These are phyloP conservation scores for Crocuta crocuta DNA, from an alignment of 2,113 vertebrate genomes.

Conservation along the genomic window DNA sequence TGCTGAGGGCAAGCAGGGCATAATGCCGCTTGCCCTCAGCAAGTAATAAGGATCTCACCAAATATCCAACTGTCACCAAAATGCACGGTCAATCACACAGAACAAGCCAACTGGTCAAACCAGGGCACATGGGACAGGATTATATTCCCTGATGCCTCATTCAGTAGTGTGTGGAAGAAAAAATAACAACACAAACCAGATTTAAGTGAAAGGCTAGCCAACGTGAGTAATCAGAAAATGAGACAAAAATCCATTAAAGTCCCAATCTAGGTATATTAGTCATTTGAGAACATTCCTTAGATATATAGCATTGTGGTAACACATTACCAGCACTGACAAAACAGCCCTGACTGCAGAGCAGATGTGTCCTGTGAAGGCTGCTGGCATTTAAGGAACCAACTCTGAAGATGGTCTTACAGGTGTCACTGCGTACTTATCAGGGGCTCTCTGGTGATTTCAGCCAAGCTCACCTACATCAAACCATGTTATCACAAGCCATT, in stretches of 20 bases:
- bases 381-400: background rate
- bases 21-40: background rate
- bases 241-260: background rate
- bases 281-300: background rate
- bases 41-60: background rate
- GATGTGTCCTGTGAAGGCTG: background rate
- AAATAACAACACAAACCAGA: background rate
- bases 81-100: background rate
- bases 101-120: conserved; percentile 10
- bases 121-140: background rate
- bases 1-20: background rate
- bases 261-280: background rate
- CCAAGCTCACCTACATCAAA: conserved; percentile 80
- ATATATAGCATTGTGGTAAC: background rate
- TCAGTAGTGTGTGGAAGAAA: background rate
- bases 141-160: background rate
- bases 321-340: background rate
- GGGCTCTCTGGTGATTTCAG: conserved; percentile 77
- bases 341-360: background rate
- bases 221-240: background rate
- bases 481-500: conserved; percentile 81
- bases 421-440: conserved; percentile 61
- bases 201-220: conserved; percentile 33
- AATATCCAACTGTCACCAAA: background rate
- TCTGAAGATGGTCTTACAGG: background rate